Evolutionary conservation across 2,888 invertebrate species (phyloP).

Genomic region (Eremobia ochroleuca): DNA sequence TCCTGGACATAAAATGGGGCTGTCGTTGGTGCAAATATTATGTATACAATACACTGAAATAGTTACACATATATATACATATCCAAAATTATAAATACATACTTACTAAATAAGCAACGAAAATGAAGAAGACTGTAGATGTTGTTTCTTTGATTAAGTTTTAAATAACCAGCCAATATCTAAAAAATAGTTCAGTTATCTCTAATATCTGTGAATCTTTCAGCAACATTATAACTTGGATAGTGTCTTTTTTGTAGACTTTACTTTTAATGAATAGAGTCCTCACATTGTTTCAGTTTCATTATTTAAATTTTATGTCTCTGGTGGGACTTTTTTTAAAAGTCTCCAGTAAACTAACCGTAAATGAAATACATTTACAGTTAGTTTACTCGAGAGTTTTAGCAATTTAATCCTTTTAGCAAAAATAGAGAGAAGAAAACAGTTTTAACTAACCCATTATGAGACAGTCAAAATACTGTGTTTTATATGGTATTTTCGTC

Average conservation of each 20-base stretch:
- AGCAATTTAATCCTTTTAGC: background rate
- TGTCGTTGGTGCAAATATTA: no score
- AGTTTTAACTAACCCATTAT: background rate
- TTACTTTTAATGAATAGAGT: constrained; percentile 25
- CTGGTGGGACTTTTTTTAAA: constrained; percentile 5
- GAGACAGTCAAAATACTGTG: background rate
- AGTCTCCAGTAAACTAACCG: no score
- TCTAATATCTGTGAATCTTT: background rate
- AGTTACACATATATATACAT: no score
- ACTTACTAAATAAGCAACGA: no score
- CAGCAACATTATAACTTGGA: background rate
- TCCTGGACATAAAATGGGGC: no score
- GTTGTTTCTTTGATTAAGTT: background rate
- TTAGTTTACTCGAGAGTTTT: constrained; percentile 22
- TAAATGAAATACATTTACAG: constrained; percentile 6
- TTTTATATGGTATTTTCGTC: no score
- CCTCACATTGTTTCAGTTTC: constrained; percentile 27
- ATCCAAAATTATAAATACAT: no score
- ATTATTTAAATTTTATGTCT: constrained; percentile 36
- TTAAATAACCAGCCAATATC: background rate
- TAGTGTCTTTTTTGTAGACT: constrained; percentile 6
- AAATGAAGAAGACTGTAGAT: no score
- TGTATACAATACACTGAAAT: no score
- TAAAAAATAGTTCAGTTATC: background rate
- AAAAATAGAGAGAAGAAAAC: background rate